These are phyloP conservation scores for Chauna torquata DNA, from an alignment of 2,113 vertebrate species.

Conservation along the genomic window DNA sequence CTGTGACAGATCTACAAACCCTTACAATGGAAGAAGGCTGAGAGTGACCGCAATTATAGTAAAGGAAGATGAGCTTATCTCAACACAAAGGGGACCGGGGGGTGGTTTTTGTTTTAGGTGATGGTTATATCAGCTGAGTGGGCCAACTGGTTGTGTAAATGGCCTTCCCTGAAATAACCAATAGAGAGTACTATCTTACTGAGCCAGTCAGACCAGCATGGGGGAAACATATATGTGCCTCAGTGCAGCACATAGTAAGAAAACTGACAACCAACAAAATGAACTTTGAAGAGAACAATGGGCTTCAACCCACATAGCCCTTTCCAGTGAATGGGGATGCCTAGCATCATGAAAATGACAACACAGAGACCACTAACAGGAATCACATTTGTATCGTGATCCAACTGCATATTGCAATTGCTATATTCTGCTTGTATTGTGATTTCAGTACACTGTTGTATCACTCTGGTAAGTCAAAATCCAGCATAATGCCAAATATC, in stretches of 20 bases:
- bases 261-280: neutral
- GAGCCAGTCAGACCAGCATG: neutral
- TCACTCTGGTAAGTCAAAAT: neutral
- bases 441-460: neutral
- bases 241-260: neutral
- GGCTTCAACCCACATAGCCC: neutral
- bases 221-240: neutral
- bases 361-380: neutral
- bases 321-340: neutral
- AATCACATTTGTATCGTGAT: neutral
- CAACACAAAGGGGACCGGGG: neutral
- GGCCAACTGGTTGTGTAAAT: neutral
- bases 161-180: neutral
- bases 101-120: neutral
- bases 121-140: neutral
- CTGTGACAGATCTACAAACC: neutral
- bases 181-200: neutral
- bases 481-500: neutral
- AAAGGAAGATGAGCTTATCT: neutral
- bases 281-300: neutral
- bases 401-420: neutral
- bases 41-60: neutral
- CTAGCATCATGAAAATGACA: neutral
- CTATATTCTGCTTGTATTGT: neutral
- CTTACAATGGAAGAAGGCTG: neutral